phyloP scores from a whole-genome alignment of 2,888 invertebrate species.

The Erebia epiphron region DNA sequence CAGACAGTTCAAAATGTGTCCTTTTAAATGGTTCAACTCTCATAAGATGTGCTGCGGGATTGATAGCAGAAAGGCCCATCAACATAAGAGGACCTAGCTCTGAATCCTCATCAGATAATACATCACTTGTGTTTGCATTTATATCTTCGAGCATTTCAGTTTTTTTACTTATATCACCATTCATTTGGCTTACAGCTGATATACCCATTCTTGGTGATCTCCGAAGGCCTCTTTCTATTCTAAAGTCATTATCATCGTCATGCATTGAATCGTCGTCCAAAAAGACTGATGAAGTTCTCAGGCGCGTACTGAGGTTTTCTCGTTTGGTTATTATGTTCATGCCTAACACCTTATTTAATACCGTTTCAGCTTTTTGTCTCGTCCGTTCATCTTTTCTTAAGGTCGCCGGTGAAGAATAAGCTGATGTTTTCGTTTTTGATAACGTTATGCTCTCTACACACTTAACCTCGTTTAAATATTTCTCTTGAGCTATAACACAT shows the following conservation, averaged over 20 bases:
- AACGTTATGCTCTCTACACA: constrained; percentile 78
- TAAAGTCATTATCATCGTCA: constrained; percentile 71
- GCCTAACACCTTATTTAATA: constrained; percentile 76
- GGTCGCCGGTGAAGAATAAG: constrained; percentile 67
- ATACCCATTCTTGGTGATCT: constrained; percentile 77
- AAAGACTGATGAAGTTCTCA: constrained; percentile 75
- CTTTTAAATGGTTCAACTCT: constrained; percentile 83
- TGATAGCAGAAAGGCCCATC: constrained; percentile 85
- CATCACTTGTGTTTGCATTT: constrained; percentile 64
- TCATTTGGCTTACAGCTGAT: constrained; percentile 76
- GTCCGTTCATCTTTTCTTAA: constrained; percentile 73
- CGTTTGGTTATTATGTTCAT: constrained; percentile 75
- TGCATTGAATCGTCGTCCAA: constrained; percentile 72
- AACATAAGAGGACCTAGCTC: constrained; percentile 86
- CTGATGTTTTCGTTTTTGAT: constrained; percentile 64
- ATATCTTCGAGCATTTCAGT: constrained; percentile 66
- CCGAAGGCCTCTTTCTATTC: constrained; percentile 70
- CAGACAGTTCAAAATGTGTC: constrained; percentile 46
- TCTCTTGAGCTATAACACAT: constrained; percentile 80
- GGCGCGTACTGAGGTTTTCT: constrained; percentile 70
- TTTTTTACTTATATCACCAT: constrained; percentile 76
- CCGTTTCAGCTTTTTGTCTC: constrained; percentile 76
- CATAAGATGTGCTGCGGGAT: constrained; percentile 84
- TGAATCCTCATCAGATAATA: constrained; percentile 82
- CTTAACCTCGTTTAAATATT: constrained; percentile 77